Base-by-base conservation (phyloP, 2,113 vertebrate genomes). In the Macroglossus sobrinus region DNA sequence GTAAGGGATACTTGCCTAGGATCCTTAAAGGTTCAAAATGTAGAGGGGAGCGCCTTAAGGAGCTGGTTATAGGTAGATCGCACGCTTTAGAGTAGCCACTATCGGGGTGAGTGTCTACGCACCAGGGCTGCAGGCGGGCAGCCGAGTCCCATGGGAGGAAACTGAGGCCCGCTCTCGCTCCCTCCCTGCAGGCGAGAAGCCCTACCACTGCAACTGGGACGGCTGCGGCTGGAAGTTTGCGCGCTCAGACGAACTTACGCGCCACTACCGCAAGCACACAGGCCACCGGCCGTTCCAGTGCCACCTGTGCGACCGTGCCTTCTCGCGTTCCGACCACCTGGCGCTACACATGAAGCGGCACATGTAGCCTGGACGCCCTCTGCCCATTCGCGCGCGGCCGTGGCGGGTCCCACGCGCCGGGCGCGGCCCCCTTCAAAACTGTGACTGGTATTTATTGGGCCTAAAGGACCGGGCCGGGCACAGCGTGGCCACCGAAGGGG, bases 221-320 rank as follows among this genome's bases (percentile, higher is more conserved):
- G 99, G 99, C 84, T 99, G 99, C 26, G 99, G 99, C 53, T 99
- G 99, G 99, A 99, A 99, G 98, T 99, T 99, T 19, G 99, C 99
- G 0, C 99, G 99, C 43, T 99, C 99, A 0, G 99, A 99, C 2
- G 99, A 99, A 68, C 98, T 99, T 43, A 99, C 99, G 1, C 99
- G 99, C 5, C 99, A 99, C 96, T 99, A 99, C 96, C 99, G 99
- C 94, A 99, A 99, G 96, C 99, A 99, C 98, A 99, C 99, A 0
- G 99, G 99, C 0, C 99, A 99, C 98, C 98, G 99, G 88, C 99
- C 99, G 0, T 99, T 99, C 98, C 99, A 99, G 98, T 99, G 99
- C 98, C 99, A 99, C 98, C 98, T 99, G 24, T 99, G 99, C 61
- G 99, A 99, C 97, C 98, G 99, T 0, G 99, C 99, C 0, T 99